phyloP scores from a whole-genome alignment of 2,888 invertebrate species.

The Ormyrus labotus region DNA sequence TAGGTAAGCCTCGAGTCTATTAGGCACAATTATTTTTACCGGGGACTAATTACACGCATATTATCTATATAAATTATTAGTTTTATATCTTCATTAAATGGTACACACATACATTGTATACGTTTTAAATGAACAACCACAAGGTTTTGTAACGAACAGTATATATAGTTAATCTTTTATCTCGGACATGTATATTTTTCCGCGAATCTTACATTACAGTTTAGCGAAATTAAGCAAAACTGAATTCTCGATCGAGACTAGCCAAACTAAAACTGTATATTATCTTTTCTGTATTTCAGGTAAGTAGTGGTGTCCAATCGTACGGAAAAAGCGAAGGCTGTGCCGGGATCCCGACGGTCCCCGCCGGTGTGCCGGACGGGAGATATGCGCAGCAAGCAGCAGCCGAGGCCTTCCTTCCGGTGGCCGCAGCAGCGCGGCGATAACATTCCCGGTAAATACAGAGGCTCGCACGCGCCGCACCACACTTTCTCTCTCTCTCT shows the following conservation, averaged over 20 bases:
- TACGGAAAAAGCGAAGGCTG: slow-evolving; percentile 37
- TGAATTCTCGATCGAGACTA: too few species aligned
- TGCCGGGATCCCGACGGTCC: slow-evolving; percentile 62
- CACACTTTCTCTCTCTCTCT: not conserved
- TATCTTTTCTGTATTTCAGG: slow-evolving; percentile 62
- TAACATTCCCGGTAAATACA: slow-evolving; percentile 78
- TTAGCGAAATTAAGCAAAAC: too few species aligned
- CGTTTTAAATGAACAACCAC: too few species aligned
- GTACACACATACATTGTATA: too few species aligned
- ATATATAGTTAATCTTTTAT: too few species aligned
- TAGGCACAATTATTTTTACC: slow-evolving; percentile 3
- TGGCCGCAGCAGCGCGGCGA: slow-evolving; percentile 81
- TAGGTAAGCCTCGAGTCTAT: not conserved
- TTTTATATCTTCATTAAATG: too few species aligned
- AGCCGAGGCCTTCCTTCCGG: slow-evolving; percentile 83
- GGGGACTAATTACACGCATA: not conserved
- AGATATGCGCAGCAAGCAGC: slow-evolving; percentile 84
- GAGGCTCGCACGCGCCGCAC: slow-evolving; percentile 19
- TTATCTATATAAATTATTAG: too few species aligned
- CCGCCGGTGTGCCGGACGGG: slow-evolving; percentile 73
- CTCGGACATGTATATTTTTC: too few species aligned
- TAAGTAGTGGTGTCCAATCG: slow-evolving; percentile 74
- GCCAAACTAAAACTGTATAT: slow-evolving; percentile 2
- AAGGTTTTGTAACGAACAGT: too few species aligned
- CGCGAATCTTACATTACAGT: too few species aligned